Evolutionary conservation across 2,113 vertebrate species (phyloP).

Genomic region (Eonycteris spelaea): DNA sequence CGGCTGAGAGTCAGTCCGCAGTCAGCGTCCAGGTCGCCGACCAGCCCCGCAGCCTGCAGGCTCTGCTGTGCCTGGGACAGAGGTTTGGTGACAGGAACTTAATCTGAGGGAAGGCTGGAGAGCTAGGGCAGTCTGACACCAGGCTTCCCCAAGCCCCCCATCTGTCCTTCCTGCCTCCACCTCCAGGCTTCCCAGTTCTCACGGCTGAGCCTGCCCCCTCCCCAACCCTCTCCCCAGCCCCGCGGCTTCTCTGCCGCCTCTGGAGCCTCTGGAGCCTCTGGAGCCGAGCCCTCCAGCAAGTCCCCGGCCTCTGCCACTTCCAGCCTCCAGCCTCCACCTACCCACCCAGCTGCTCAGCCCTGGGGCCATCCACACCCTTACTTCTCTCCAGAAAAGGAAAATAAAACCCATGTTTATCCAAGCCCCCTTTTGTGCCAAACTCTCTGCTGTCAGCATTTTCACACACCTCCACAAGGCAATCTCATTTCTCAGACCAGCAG

Average conservation of each 20-base stretch:
- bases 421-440: background rate
- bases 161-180: background rate
- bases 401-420: background rate
- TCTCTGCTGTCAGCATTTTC: background rate
- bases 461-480: background rate
- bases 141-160: too few relatives aligned
- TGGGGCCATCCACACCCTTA: background rate
- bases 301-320: background rate
- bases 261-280: background rate
- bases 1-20: conserved; percentile 87
- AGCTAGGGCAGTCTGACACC: background rate
- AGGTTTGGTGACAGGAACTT: background rate
- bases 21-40: conserved; percentile 83
- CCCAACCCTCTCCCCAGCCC: accelerated
- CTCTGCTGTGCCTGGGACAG: conserved; percentile 82
- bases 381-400: background rate
- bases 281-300: background rate
- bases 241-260: background rate
- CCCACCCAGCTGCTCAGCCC: background rate
- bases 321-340: background rate
- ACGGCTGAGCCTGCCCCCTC: too few relatives aligned
- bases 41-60: conserved; percentile 85
- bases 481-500: background rate
- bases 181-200: too few relatives aligned
- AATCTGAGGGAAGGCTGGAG: accelerated